These are phyloP conservation scores for Discoglossus pictus DNA, from an alignment of 2,797 vertebrate species.

Conservation along the genomic window DNA sequence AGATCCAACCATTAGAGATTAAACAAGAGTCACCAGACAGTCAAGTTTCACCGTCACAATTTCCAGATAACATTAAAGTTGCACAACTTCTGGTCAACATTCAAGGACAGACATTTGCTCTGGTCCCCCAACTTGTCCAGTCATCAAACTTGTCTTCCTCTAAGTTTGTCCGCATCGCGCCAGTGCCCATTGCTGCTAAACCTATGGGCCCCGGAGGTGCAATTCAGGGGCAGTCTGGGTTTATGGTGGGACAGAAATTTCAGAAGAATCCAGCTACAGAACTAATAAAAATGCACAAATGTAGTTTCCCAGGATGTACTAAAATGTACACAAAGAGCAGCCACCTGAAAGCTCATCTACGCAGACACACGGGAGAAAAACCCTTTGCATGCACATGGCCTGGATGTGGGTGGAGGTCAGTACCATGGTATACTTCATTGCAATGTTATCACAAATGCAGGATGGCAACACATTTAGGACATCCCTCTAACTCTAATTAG, in stretches of 20 bases:
- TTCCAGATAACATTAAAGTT: constrained; percentile 84
- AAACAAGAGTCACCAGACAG: constrained; percentile 79
- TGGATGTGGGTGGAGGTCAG: constrained; percentile 93
- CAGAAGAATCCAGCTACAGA: constrained; percentile 91
- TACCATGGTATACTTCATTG: neutral
- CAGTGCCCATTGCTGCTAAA: constrained; percentile 91
- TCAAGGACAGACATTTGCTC: constrained; percentile 92
- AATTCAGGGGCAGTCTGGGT: constrained; percentile 67
- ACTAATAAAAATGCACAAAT: constrained; percentile 98
- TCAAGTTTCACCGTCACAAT: constrained; percentile 67
- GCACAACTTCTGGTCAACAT: constrained; percentile 92
- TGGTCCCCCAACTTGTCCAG: constrained; percentile 88
- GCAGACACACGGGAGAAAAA: constrained; percentile 96
- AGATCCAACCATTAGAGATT: constrained; percentile 87
- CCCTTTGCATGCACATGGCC: constrained; percentile 96
- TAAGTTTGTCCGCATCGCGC: constrained; percentile 93
- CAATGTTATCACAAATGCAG: neutral
- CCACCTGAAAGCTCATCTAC: constrained; percentile 93
- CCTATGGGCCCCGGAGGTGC: constrained; percentile 80
- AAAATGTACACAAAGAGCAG: constrained; percentile 99
- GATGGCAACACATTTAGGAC: no score
- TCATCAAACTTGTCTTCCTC: constrained; percentile 80
- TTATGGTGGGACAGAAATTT: constrained; percentile 88
- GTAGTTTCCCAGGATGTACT: constrained; percentile 90
- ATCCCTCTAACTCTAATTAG: no score